Conservation (phyloP, 2,888 invertebrate species). For the Slavum lentiscoides region DNA sequence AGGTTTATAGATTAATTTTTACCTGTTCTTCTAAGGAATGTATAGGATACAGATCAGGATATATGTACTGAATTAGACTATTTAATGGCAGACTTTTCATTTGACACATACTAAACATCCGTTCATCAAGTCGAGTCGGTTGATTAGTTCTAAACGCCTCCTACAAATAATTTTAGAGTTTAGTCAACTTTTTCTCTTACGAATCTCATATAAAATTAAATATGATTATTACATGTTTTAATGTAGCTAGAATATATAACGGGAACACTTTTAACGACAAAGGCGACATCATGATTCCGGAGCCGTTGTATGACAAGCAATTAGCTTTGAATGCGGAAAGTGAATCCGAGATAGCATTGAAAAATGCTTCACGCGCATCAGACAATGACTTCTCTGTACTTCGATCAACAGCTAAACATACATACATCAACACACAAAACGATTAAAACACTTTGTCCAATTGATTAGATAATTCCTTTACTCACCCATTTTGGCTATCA, state of each 20-base stretch:
- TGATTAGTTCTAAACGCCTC: constrained; percentile 85
- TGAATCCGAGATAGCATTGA: constrained; percentile 92
- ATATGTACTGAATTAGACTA: constrained; percentile 79
- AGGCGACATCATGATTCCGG: constrained; percentile 73
- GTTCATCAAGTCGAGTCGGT: constrained; percentile 88
- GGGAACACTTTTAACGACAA: constrained; percentile 80
- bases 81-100: constrained; percentile 85
- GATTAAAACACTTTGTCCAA: background rate
- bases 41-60: constrained; percentile 90
- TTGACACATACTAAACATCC: constrained; percentile 89
- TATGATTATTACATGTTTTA: constrained; percentile 75
- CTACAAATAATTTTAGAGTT: constrained; percentile 61
- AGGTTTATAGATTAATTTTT: constrained; percentile 52
- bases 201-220: constrained; percentile 57
- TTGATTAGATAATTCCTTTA: background rate
- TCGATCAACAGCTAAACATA: constrained; percentile 79
- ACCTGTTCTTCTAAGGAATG: constrained; percentile 71
- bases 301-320: constrained; percentile 61
- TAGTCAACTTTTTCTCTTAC: background rate
- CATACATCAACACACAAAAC: constrained; percentile 21
- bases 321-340: constrained; percentile 72
- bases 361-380: constrained; percentile 94
- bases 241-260: constrained; percentile 81
- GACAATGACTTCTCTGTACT: constrained; percentile 81
- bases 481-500: constrained; percentile 94